Evolutionary conservation across 1,140 invertebrate genomes (phyloP).

Genomic region (Potamilus streckersoni): DNA sequence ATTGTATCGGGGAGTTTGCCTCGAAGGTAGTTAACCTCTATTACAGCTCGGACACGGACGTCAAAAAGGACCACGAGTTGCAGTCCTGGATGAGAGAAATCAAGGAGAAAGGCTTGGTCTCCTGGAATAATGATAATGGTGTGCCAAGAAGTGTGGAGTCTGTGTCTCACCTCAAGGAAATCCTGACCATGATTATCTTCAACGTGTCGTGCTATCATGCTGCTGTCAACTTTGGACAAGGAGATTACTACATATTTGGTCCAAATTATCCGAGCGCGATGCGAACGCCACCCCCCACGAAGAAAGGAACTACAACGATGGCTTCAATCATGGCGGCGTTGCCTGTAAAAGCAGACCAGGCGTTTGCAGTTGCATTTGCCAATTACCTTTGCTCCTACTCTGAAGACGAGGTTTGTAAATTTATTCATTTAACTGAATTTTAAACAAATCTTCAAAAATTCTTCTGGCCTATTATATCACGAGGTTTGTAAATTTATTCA

Average conservation of each 20-base stretch:
- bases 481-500: too few relatives aligned
- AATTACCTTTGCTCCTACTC: conserved; percentile 16
- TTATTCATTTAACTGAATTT: background rate
- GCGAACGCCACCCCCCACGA: conserved; percentile 18
- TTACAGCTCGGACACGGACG: too few relatives aligned
- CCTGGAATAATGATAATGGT: too few relatives aligned
- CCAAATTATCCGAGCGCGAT: conserved; percentile 25
- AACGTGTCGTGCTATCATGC: conserved; percentile 18
- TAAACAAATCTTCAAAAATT: background rate
- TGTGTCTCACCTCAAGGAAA: too few relatives aligned
- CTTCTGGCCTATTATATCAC: too few relatives aligned
- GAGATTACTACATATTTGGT: conserved; percentile 29
- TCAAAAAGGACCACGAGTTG: too few relatives aligned
- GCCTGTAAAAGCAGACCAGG: conserved; percentile 18
- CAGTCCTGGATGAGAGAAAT: too few relatives aligned
- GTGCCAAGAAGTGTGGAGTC: too few relatives aligned
- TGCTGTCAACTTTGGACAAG: conserved; percentile 23
- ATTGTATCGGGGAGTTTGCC: too few relatives aligned
- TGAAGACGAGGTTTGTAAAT: conserved; percentile 18
- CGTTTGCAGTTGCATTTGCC: conserved; percentile 20
- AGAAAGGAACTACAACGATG: conserved; percentile 22
- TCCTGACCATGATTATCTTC: conserved; percentile 9
- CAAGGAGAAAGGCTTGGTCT: too few relatives aligned
- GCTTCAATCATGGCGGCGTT: conserved; percentile 14
- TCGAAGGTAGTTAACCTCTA: too few relatives aligned